Evolutionary conservation across 2,113 vertebrate genomes (phyloP).

Genomic region (Protobothrops flavoviridis): DNA sequence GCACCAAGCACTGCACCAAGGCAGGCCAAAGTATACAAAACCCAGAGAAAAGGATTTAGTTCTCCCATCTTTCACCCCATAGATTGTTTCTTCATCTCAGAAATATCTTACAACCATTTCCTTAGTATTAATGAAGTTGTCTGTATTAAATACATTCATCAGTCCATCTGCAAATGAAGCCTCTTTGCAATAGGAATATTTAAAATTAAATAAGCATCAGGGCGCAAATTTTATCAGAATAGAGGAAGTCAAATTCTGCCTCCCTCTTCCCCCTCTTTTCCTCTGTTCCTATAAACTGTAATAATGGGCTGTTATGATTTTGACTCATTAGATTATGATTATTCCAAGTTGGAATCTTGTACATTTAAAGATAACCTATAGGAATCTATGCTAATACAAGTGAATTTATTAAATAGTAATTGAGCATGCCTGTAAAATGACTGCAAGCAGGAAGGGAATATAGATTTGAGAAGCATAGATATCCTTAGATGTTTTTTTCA

Average conservation of each 20-base stretch:
- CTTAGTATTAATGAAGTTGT: not conserved
- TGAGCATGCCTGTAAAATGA: not conserved
- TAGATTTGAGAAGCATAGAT: not conserved
- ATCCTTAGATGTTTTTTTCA: not conserved
- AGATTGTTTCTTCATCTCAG: not conserved
- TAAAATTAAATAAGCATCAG: not conserved
- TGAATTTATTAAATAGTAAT: not conserved
- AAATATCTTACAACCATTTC: not conserved
- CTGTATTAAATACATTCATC: not conserved
- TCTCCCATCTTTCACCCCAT: no score
- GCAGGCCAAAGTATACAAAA: not conserved
- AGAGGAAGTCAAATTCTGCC: slow-evolving; percentile 53
- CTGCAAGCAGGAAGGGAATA: not conserved
- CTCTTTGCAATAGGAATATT: not conserved
- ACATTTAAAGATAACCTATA: slow-evolving; percentile 26
- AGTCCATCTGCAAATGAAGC: not conserved
- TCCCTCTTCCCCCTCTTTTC: not conserved
- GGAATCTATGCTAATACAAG: slow-evolving; percentile 26
- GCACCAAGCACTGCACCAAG: not conserved
- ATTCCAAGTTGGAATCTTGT: not conserved
- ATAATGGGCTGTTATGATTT: slow-evolving; percentile 15
- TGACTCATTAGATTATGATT: slow-evolving; percentile 30
- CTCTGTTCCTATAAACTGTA: slow-evolving; percentile 16
- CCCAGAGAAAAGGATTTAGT: not conserved
- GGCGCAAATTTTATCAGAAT: slow-evolving; percentile 62